These are phyloP conservation scores for Sebastes diaconus DNA, from an alignment of 2,797 vertebrate genomes.

Conservation along the genomic window DNA sequence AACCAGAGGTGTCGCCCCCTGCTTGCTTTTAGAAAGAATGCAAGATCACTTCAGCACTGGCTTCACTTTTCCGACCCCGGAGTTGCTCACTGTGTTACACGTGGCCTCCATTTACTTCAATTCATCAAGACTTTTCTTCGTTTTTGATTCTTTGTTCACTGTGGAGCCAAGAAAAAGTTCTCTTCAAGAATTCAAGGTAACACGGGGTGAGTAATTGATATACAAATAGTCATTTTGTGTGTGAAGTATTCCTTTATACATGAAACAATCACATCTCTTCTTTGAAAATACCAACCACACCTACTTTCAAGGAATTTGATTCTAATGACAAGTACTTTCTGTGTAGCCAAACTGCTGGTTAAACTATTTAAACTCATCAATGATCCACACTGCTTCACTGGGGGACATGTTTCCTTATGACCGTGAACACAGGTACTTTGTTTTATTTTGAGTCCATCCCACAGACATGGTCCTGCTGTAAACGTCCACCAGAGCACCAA, in stretches of 20 bases:
- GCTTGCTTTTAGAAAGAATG: too few species aligned
- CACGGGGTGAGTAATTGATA: background rate
- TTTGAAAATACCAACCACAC: background rate
- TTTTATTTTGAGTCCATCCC: background rate
- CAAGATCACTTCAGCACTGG: too few species aligned
- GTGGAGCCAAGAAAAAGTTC: background rate
- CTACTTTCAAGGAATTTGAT: background rate
- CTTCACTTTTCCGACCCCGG: too few species aligned
- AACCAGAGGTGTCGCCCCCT: too few species aligned
- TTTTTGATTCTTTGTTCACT: too few species aligned
- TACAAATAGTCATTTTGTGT: background rate
- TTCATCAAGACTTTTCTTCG: too few species aligned
- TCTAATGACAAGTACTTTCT: background rate
- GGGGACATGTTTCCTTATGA: background rate
- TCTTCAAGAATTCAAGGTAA: background rate
- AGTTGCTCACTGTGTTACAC: too few species aligned
- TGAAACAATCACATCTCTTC: background rate
- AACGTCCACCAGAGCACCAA: background rate
- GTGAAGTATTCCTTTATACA: background rate
- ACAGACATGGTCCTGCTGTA: background rate
- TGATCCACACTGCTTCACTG: background rate
- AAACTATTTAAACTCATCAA: background rate
- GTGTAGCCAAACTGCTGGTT: background rate
- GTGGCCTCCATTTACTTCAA: too few species aligned
- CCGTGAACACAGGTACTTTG: background rate